Evolutionary conservation across 2,888 invertebrate species (phyloP).

Genomic region (Macaria notata): DNA sequence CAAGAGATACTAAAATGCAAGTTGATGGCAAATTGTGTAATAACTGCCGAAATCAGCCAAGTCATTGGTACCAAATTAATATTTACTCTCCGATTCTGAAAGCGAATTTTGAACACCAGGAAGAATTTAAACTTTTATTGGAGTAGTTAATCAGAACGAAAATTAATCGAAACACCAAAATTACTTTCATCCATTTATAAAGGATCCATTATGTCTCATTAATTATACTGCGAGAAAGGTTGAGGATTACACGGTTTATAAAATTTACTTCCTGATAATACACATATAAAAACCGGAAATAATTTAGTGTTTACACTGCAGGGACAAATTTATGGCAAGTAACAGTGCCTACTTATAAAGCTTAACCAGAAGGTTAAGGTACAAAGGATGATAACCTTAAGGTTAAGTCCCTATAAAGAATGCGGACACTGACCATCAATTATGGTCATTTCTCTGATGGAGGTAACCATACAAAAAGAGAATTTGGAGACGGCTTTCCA

Average conservation of each 20-base stretch:
- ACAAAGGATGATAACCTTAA: conserved; percentile 27
- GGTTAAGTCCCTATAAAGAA: conserved; percentile 27
- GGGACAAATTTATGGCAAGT: background rate
- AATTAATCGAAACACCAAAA: too few relatives aligned
- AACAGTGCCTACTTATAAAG: conserved; percentile 3
- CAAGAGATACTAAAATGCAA: conserved; percentile 18
- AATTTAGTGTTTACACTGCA: conserved; percentile 9
- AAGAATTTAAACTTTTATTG: too few relatives aligned
- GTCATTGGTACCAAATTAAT: background rate
- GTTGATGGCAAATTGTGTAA: conserved; percentile 6
- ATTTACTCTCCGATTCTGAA: too few relatives aligned
- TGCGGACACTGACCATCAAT: conserved; percentile 29
- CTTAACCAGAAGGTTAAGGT: conserved; percentile 22
- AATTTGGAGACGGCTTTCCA: background rate
- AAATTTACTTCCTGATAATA: conserved; percentile 6
- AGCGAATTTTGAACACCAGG: too few relatives aligned
- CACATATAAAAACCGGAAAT: conserved; percentile 26
- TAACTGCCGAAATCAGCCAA: conserved; percentile 9
- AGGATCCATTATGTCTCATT: conserved; percentile 2
- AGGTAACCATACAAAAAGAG: conserved; percentile 16
- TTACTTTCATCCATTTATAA: background rate
- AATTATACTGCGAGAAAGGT: conserved; percentile 10
- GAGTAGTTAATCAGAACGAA: too few relatives aligned
- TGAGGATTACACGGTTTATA: conserved; percentile 2
- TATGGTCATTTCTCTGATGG: conserved; percentile 24